These are phyloP conservation scores for western clawed frog (Xenopus tropicalis) DNA, from an alignment of 2,113 vertebrate species.

Conservation along the genomic window DNA sequence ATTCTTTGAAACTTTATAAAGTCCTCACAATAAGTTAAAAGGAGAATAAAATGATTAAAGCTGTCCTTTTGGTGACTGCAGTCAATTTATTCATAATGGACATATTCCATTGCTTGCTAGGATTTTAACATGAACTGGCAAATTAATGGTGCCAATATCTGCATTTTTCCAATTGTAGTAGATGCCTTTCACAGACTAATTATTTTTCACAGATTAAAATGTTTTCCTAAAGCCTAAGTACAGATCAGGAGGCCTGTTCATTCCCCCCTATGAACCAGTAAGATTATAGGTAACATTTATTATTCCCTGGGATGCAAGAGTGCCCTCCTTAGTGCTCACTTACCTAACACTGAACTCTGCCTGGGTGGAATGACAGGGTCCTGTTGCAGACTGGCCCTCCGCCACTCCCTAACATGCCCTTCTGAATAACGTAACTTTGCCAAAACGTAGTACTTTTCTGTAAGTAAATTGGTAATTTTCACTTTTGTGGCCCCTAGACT, in stretches of 20 bases:
- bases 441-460: too few relatives aligned
- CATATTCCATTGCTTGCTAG: conserved; percentile 25
- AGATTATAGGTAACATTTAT: too few relatives aligned
- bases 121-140: conserved; percentile 38
- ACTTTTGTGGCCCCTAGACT: too few relatives aligned
- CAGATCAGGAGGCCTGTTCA: not conserved
- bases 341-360: too few relatives aligned
- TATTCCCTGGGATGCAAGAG: too few relatives aligned
- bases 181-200: conserved; percentile 30
- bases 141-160: conserved; percentile 40
- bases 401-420: too few relatives aligned
- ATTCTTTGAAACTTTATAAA: conserved; percentile 21
- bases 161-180: conserved; percentile 26
- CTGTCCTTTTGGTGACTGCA: conserved; percentile 18
- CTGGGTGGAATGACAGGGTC: too few relatives aligned
- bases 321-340: too few relatives aligned
- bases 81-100: conserved; percentile 35
- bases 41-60: conserved; percentile 15
- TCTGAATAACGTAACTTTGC: too few relatives aligned
- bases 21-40: conserved; percentile 43
- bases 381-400: too few relatives aligned
- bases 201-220: too few relatives aligned
- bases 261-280: not conserved
- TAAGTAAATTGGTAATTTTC: too few relatives aligned
- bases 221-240: conserved; percentile 12